Conservation (phyloP, 2,113 vertebrate genomes). For the Narcine bancroftii region DNA sequence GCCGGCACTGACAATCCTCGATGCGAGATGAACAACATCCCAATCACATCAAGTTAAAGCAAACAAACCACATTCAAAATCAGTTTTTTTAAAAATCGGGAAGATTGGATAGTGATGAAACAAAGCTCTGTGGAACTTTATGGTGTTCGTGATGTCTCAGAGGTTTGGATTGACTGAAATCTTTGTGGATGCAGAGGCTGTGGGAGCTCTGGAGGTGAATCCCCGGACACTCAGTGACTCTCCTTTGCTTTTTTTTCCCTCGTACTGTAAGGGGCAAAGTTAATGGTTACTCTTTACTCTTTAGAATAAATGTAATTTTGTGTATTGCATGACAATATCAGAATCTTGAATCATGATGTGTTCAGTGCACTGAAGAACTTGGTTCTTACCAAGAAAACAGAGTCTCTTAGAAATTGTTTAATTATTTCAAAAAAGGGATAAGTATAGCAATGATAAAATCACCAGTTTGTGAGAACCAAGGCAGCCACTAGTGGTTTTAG, state of each 20-base stretch:
- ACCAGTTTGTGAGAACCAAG: background rate
- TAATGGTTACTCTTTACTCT: too few species aligned
- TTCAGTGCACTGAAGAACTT: background rate
- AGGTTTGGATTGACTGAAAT: too few species aligned
- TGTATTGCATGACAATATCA: too few species aligned
- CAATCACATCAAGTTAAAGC: background rate
- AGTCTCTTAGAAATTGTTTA: background rate
- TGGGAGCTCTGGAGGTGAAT: too few species aligned
- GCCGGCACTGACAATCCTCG: too few species aligned
- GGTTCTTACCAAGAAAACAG: background rate
- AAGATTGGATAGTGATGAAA: background rate
- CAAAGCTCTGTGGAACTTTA: background rate
- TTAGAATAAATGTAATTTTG: too few species aligned
- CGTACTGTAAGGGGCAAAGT: too few species aligned
- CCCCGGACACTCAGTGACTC: too few species aligned
- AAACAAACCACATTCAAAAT: background rate
- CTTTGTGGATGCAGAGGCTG: too few species aligned
- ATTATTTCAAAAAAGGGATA: slow-evolving; percentile 18
- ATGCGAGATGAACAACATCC: background rate
- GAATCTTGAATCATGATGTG: too few species aligned
- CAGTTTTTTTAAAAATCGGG: too few species aligned
- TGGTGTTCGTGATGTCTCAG: background rate
- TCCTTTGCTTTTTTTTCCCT: too few species aligned
- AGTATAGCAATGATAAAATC: slow-evolving; percentile 1
- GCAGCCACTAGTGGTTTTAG: background rate